These are phyloP conservation scores for Mungos mungo DNA, from an alignment of 2,113 vertebrate genomes.

Conservation along the genomic window DNA sequence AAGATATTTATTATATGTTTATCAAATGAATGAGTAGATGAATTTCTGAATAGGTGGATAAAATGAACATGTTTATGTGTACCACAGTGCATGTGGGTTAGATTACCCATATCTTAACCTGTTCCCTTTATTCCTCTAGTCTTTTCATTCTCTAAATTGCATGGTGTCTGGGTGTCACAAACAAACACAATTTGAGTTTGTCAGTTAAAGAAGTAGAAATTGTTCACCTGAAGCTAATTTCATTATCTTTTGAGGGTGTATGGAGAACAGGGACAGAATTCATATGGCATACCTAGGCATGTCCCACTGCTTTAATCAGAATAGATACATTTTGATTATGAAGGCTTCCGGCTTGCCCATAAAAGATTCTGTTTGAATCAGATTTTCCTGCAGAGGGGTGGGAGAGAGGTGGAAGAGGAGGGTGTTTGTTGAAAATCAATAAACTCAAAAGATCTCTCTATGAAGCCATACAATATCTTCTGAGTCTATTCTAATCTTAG, in stretches of 20 bases:
- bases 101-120: not conserved
- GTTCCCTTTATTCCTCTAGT: not conserved
- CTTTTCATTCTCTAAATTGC: not conserved
- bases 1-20: not conserved
- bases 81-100: not conserved
- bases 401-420: not conserved
- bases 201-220: not conserved
- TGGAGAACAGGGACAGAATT: not conserved
- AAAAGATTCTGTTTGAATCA: not conserved
- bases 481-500: not conserved
- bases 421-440: not conserved
- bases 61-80: not conserved
- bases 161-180: not conserved
- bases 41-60: not conserved
- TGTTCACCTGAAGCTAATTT: not conserved
- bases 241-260: rapidly evolving
- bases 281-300: not conserved
- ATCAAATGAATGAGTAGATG: not conserved
- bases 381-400: not conserved
- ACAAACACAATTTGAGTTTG: not conserved
- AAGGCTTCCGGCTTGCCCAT: not conserved
- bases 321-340: not conserved
- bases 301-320: not conserved
- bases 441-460: not conserved
- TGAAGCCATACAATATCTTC: not conserved